A percentile compares a stretch with the other conserved stretches of the same genome.
phyloP scores from a whole-genome alignment of 2,797 vertebrate genomes.

The Pipistrellus pipistrellus region DNA sequence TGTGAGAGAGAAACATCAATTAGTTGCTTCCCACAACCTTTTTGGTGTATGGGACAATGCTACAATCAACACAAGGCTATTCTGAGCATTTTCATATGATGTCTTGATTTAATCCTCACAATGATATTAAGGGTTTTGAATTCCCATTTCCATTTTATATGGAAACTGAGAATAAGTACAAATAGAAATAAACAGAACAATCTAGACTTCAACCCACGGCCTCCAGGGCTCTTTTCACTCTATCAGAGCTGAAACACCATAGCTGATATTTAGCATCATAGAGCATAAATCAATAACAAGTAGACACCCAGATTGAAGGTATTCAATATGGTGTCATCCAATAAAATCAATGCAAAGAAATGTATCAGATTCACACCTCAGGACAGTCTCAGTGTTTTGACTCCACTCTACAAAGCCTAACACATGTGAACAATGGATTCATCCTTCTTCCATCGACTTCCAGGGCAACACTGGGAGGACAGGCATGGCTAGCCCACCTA shows the following conservation, averaged over 20 bases:
- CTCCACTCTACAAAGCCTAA: background rate
- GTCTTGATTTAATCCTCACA: background rate
- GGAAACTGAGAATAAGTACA: constrained; percentile 1
- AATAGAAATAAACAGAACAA: background rate
- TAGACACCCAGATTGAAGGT: background rate
- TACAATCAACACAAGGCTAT: too few species aligned
- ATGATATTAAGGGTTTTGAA: background rate
- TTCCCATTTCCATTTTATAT: constrained; percentile 33
- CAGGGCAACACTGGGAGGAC: background rate
- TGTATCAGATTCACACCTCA: background rate
- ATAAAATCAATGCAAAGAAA: background rate
- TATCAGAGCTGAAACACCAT: background rate
- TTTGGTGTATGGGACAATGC: too few species aligned
- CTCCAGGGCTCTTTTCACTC: background rate
- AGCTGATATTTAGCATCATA: background rate
- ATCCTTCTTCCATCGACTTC: background rate
- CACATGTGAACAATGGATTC: background rate
- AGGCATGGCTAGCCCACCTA: background rate
- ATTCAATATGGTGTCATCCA: background rate
- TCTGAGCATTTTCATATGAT: background rate
- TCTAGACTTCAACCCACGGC: background rate
- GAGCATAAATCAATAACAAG: background rate
- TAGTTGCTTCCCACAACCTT: too few species aligned
- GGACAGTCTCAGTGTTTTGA: background rate
- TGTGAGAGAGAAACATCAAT: too few species aligned